Evolutionary conservation across 2,888 invertebrate genomes (phyloP), one percentile per base, ranked within the genome.

Genomic region (Hymenopus coronatus): DNA sequence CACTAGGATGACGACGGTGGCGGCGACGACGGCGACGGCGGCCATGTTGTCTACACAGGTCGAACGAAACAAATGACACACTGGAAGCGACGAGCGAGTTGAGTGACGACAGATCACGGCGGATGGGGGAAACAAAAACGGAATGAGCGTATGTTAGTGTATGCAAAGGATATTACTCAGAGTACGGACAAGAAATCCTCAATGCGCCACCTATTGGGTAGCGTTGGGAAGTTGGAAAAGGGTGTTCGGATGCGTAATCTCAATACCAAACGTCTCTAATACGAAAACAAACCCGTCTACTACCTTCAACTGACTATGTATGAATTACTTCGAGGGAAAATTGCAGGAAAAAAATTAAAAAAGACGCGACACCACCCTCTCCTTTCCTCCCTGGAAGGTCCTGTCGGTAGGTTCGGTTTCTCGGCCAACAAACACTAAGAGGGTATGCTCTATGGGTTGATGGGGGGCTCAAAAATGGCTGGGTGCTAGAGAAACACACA

Each of bases 41-140:
- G 90, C 90, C 90, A 90, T 90, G 90, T 90, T 90, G 90, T 88
- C 89, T 88, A 87, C 90, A 89, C 90, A 88, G 90, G 89, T 90
- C 89, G 90, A 89, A 88, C 88, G 88, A 90, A 90, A 90, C 90
- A 90, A 90, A 89, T 88, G 90, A 90, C 90, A 90, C 89, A 89
- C 90, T 84, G 88, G 83, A 90, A 89, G 89, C 85, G 90, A 28
- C 82, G 89, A 89, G 85, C 82, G 87, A 82, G 87, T 70, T 70
- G 82, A 82, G 82, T 87, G 82, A 87, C 87, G 82, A 87, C 82
- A 85, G 27, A 85, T 28, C 28, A 70, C 54, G 54, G 54, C 54
- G 54, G 20, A 20, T 25, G 54, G 54, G 54, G 54, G 54, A 70
- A 70, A 70, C 54, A 70, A 70, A 70, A 40, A 70, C 54, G 20